A percentile compares a stretch with the other conserved stretches of the same genome.
Evolutionary conservation across 1,140 invertebrate genomes (phyloP).

Genomic region (Ptiloglossa arizonensis): DNA sequence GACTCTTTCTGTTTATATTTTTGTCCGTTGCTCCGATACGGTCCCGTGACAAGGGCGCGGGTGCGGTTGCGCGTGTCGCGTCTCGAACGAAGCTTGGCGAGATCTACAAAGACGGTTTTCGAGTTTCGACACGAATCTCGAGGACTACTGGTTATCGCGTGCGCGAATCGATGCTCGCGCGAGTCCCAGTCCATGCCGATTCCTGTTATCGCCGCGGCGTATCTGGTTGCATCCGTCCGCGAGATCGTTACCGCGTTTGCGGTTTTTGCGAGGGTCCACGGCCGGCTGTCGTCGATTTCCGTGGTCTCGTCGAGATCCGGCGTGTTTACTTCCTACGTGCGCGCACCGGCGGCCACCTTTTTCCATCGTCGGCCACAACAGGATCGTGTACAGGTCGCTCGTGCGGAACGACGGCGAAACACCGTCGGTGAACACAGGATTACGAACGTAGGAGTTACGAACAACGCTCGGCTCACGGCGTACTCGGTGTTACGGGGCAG

Average conservation of each 20-base stretch:
- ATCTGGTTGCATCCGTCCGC: constrained; percentile 21
- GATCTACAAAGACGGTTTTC: neutral
- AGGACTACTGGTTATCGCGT: neutral
- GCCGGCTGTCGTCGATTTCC: constrained; percentile 40
- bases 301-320: constrained; percentile 29
- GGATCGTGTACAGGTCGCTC: constrained; percentile 51
- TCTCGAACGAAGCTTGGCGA: neutral
- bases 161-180: constrained; percentile 4
- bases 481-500: constrained; percentile 5
- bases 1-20: too few species aligned
- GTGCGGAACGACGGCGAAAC: constrained; percentile 60
- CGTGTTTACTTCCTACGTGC: constrained; percentile 58
- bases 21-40: too few species aligned
- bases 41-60: too few species aligned
- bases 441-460: constrained; percentile 44
- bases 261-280: constrained; percentile 17
- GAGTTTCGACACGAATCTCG: constrained; percentile 9
- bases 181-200: neutral
- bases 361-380: constrained; percentile 16
- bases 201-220: constrained; percentile 9
- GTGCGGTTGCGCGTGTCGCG: neutral
- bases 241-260: constrained; percentile 29
- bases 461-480: neutral
- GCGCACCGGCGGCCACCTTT: constrained; percentile 30
- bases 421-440: constrained; percentile 41